Evolutionary conservation across 1,140 invertebrate genomes (phyloP).

Genomic region (Lordiphosa mommai): DNA sequence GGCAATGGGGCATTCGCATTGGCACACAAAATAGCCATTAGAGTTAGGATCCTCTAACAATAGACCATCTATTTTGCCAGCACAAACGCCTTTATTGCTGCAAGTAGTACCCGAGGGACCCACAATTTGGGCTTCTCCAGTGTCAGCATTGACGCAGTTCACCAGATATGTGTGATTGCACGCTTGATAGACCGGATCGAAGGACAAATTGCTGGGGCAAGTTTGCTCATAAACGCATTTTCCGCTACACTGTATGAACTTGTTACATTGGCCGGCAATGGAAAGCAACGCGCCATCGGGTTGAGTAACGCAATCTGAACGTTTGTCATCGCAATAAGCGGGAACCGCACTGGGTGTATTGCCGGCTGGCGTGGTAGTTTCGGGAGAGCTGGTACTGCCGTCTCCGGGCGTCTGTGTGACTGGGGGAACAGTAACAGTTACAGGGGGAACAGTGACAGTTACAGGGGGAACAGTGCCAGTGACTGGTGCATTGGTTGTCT

Average conservation of each 20-base stretch:
- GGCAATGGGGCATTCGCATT: slow-evolving; percentile 53
- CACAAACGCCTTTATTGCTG: slow-evolving; percentile 19
- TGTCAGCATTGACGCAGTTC: slow-evolving; percentile 15
- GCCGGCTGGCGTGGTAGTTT: slow-evolving; percentile 8
- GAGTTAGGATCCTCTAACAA: slow-evolving; percentile 24
- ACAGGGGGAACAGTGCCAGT: background rate
- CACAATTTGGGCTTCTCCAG: slow-evolving; percentile 8
- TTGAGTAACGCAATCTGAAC: slow-evolving; percentile 10
- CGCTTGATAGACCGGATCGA: background rate
- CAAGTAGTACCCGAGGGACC: slow-evolving; percentile 54
- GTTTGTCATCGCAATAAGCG: slow-evolving; percentile 23
- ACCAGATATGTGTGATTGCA: slow-evolving; percentile 38
- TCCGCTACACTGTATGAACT: slow-evolving; percentile 40
- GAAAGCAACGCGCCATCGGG: slow-evolving; percentile 4
- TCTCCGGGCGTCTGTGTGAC: background rate
- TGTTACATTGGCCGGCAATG: slow-evolving; percentile 28
- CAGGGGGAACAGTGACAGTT: background rate
- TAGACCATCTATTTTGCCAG: slow-evolving; percentile 17
- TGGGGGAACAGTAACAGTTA: background rate
- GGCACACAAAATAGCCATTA: slow-evolving; percentile 53
- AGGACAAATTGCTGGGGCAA: slow-evolving; percentile 51
- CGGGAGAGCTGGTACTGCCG: background rate
- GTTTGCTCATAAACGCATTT: slow-evolving; percentile 29
- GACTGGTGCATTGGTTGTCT: background rate
- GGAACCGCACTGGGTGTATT: slow-evolving; percentile 16